Conservation (phyloP, 1,140 invertebrate genomes). For the Dysdera silvatica region DNA sequence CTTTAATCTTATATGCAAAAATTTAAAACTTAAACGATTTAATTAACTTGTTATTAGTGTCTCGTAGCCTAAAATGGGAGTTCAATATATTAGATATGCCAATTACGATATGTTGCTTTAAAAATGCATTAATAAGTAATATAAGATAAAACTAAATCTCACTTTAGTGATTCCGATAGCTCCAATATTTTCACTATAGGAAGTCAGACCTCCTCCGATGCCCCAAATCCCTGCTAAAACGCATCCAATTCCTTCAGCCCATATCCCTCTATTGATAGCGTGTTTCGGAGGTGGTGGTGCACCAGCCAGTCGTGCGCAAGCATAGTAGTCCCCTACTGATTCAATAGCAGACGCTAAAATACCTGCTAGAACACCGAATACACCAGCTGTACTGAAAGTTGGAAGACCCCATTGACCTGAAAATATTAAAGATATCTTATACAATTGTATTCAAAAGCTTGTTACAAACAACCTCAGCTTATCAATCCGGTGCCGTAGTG, state of each 20-base stretch:
- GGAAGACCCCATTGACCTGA: slow-evolving; percentile 76
- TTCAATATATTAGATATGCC: no score
- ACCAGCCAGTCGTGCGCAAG: slow-evolving; percentile 69
- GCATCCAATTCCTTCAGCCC: slow-evolving; percentile 72
- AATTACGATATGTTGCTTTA: no score
- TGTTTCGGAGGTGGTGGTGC: slow-evolving; percentile 72
- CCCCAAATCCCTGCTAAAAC: slow-evolving; percentile 73
- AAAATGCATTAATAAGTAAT: no score
- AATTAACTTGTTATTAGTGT: no score
- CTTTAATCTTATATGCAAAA: no score
- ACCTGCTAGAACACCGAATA: slow-evolving; percentile 73
- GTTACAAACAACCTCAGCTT: neutral
- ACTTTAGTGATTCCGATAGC: slow-evolving; percentile 65
- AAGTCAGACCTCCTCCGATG: slow-evolving; percentile 74
- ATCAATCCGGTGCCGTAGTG: neutral
- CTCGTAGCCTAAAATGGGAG: no score
- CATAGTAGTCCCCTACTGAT: slow-evolving; percentile 81
- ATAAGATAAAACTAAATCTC: neutral
- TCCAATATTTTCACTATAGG: slow-evolving; percentile 77
- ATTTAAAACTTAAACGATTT: no score
- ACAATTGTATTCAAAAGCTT: neutral
- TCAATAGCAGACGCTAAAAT: slow-evolving; percentile 76
- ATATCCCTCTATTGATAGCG: slow-evolving; percentile 77
- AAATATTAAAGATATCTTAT: neutral
- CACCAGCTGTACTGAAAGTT: slow-evolving; percentile 61